A percentile compares a stretch with the other conserved stretches of the same genome.
Evolutionary conservation across 2,797 vertebrate species (phyloP).

Genomic region (Rhinella marina): DNA sequence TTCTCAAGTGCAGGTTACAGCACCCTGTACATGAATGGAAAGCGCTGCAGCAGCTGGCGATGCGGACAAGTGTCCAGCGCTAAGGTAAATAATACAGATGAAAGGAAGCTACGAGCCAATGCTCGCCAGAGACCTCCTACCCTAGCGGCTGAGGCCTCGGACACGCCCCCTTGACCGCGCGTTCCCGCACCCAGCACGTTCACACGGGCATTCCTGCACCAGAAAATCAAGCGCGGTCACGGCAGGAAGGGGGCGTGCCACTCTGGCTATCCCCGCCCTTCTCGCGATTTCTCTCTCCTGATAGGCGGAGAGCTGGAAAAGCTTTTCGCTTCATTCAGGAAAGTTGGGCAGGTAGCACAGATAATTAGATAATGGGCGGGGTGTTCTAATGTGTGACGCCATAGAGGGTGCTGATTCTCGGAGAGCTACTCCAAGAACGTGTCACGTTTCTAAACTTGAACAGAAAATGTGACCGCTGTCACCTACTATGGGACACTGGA

Average conservation of each 20-base stretch:
- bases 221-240: background rate
- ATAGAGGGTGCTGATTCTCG: too few species aligned
- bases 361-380: background rate
- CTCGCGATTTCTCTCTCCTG: too few species aligned
- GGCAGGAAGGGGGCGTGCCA: background rate
- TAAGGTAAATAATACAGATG: background rate
- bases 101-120: constrained; percentile 27
- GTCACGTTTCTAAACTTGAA: too few species aligned
- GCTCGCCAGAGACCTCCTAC: background rate
- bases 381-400: background rate
- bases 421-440: too few species aligned
- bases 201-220: constrained; percentile 13
- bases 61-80: background rate
- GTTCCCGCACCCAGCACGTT: constrained; percentile 30
- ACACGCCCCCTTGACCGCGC: constrained; percentile 30
- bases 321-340: background rate
- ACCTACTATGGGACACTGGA: too few species aligned
- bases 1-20: background rate
- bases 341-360: background rate
- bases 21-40: background rate
- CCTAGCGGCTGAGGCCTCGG: constrained; percentile 19
- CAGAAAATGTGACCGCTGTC: too few species aligned
- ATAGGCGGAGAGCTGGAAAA: constrained; percentile 8
- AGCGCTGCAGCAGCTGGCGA: background rate
- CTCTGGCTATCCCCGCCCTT: background rate